Conservation (phyloP, 92 coral and sea anemone species). For the Blastomussa wellsi region DNA sequence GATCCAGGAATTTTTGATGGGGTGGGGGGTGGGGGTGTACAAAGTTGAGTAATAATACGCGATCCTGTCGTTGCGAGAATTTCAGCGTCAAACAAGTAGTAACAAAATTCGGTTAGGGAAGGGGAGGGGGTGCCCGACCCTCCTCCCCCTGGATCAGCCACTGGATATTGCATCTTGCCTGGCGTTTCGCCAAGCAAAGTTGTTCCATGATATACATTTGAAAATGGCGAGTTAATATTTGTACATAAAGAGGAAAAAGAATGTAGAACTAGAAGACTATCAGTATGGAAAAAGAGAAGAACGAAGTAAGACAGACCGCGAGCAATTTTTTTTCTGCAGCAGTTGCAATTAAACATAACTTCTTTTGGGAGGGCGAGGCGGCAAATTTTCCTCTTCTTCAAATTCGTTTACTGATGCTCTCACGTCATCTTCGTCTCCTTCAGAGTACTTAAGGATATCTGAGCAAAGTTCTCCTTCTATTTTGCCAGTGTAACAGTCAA, state of each 20-base stretch:
- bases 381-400: conserved; percentile 5
- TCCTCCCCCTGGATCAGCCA: too few relatives aligned
- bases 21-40: too few relatives aligned
- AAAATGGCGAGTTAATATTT: too few relatives aligned
- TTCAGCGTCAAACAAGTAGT: too few relatives aligned
- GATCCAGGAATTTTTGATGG: too few relatives aligned
- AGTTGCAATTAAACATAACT: conserved; percentile 9
- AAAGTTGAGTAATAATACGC: too few relatives aligned
- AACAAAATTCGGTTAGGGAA: too few relatives aligned
- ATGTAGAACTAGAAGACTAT: neutral
- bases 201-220: too few relatives aligned
- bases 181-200: neutral
- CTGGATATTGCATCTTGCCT: neutral
- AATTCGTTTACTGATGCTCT: neutral
- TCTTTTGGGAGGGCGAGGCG: conserved; percentile 33
- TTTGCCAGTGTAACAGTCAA: conserved; percentile 58
- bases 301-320: neutral
- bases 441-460: conserved; percentile 15
- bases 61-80: too few relatives aligned
- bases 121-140: too few relatives aligned
- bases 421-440: conserved; percentile 2
- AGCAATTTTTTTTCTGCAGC: neutral
- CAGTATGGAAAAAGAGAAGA: neutral
- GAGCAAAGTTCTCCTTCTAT: conserved; percentile 13
- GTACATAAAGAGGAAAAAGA: neutral